Base-by-base conservation (phyloP, 2,888 invertebrate genomes). In the Tyria jacobaeae region DNA sequence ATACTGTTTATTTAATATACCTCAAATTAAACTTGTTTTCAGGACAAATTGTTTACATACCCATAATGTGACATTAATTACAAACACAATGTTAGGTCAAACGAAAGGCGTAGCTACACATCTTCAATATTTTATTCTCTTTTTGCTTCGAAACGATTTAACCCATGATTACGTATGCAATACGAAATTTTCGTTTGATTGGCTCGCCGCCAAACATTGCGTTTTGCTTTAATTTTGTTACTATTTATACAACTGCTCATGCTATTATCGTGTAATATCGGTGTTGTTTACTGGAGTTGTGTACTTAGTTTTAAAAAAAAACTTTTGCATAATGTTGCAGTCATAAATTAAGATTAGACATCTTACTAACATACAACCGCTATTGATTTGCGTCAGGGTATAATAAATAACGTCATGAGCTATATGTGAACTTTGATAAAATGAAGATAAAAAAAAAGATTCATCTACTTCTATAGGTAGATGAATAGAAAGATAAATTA, bases 161-260 rank as follows among this genome's bases (percentile, higher is more conserved):
- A 74, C 70, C 73, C 73, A 66, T 76, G 75, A 76, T 84, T 83
- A 82, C 84, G 83, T 84, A 81, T 82, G 83, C 82, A 80, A 80
- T 82, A 83, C 85, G 83, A 83, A 83, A 83, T 77, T 84, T 85
- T 82, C 80, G 85, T 83, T 80, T 73, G 63, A 64, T 84, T 90
- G 90, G 90, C 89, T 52, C 64, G 25, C 57, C 25, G 81, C 90
- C 90, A 90, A 81, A 64, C 67, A 72, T 79, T 84, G 86, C 84
- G 87, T 85, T 87, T 85, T 81, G 82, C 85, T 85, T 84, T 84
- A 83, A 87, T 87, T 86, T 80, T 81, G 82, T 79, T 79, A 76
- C 87, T 89, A 89, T 90, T 89, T 87, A 83, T 86, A 86, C 78
- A 76, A 80, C 80, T 79, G 80, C 83, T 81, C 85, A 88, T 86